A percentile compares a stretch with the other conserved stretches of the same genome.
Conservation (phyloP, 2,797 vertebrate genomes). For the Ctenosaura bakeri region DNA sequence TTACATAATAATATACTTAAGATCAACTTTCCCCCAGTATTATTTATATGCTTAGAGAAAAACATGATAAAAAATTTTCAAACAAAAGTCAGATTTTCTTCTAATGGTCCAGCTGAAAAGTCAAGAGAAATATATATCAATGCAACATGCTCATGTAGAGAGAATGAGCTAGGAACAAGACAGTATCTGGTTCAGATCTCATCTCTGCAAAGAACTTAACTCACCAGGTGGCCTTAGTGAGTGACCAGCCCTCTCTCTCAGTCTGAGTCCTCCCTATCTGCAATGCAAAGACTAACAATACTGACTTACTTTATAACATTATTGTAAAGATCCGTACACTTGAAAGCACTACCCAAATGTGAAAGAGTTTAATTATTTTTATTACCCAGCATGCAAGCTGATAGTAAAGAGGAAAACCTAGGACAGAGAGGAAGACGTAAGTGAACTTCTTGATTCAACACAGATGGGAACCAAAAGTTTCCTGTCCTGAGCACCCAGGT, state of each 20-base stretch:
- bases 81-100: not conserved
- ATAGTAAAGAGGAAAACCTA: not conserved
- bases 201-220: not conserved
- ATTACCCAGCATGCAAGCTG: not conserved
- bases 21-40: not conserved
- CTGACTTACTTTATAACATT: not conserved
- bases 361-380: not conserved
- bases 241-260: not conserved
- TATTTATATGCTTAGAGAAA: not conserved
- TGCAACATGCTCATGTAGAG: not conserved
- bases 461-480: too few species aligned
- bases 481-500: too few species aligned
- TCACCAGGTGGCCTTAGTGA: not conserved
- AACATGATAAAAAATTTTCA: not conserved
- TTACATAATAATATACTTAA: not conserved
- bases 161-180: not conserved
- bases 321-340: not conserved
- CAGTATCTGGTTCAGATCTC: not conserved
- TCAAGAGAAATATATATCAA: not conserved
- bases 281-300: not conserved
- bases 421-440: not conserved
- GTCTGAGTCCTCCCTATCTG: not conserved
- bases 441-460: too few species aligned
- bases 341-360: not conserved
- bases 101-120: not conserved